These are phyloP conservation scores for Rhagoletis zephyria DNA, from an alignment of 1,140 invertebrate genomes.

Conservation along the genomic window DNA sequence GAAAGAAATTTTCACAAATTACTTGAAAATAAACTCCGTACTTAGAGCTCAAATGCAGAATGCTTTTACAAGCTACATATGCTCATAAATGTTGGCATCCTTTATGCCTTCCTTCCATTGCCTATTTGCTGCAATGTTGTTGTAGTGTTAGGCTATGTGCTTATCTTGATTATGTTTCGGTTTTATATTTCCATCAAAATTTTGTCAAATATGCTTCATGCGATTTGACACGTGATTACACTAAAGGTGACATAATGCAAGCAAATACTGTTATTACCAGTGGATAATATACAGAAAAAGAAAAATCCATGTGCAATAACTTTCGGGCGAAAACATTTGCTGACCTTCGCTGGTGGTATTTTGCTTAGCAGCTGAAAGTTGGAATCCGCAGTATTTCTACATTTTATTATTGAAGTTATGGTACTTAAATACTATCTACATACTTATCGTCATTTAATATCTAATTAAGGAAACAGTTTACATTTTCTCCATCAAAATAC, in stretches of 20 bases:
- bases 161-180: constrained; percentile 57
- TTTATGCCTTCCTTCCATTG: not conserved
- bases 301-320: not conserved
- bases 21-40: constrained; percentile 25
- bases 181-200: constrained; percentile 68
- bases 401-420: too few species aligned
- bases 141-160: not conserved
- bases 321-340: not conserved
- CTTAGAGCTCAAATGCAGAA: not conserved
- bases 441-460: too few species aligned
- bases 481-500: too few species aligned
- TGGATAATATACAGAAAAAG: too few species aligned
- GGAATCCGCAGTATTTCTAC: too few species aligned
- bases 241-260: constrained; percentile 52
- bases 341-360: not conserved
- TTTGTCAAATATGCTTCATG: constrained; percentile 60
- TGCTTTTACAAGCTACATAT: too few species aligned
- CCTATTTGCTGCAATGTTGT: not conserved
- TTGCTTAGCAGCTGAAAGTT: not conserved
- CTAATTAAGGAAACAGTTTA: too few species aligned
- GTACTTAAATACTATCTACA: too few species aligned
- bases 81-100: not conserved
- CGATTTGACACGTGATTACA: constrained; percentile 68
- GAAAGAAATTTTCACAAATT: constrained; percentile 14
- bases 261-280: not conserved